Evolutionary conservation across 2,888 invertebrate species (phyloP), one percentile per base, ranked within the genome.

Genomic region (Xestia sexstrigata): DNA sequence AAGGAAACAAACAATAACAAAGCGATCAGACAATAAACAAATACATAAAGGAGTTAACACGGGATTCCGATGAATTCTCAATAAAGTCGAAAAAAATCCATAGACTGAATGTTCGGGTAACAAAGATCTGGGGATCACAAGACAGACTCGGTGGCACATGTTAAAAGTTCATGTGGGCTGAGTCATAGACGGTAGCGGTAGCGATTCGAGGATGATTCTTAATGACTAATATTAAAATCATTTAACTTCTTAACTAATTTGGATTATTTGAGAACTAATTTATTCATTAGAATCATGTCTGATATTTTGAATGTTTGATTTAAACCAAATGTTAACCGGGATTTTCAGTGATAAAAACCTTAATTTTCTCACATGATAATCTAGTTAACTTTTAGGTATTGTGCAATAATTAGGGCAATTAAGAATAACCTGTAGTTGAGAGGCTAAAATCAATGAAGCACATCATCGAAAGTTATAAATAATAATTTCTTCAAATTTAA

Each of bases 61-160:
- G 81, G 83, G 90, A 90, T 89, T 89, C 88, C 86, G 87, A 88
- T 89, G 90, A 92, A 92, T 93, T 91, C 89, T 87, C 90, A 91
- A 93, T 93, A 91, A 93, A 94, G 93, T 95, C 92, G 91, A 93
- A 93, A 93, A 93, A 93, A 93, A 89, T 55, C 35, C n/a, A 63
- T 87, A 90, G 86, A 82, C 91, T 88, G 89, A 93, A 93, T 93
- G 93, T 94, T 94, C 90, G 92, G 91, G 92, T 93, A 93, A 92
- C 93, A 94, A 93, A 94, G 93, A 94, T 94, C 92, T 93, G 90
- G 91, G 91, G 93, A 93, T 93, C 92, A 90, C 88, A 88, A 89
- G 90, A 83, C 83, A 76, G 86, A 93, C 89, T 92, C 86, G 89
- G 83, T 87, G 89, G 90, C 90, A 93, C 93, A 93, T 90, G 92